phyloP scores from a whole-genome alignment of 2,113 vertebrate species.

The Myanophis thanlyinensis region DNA sequence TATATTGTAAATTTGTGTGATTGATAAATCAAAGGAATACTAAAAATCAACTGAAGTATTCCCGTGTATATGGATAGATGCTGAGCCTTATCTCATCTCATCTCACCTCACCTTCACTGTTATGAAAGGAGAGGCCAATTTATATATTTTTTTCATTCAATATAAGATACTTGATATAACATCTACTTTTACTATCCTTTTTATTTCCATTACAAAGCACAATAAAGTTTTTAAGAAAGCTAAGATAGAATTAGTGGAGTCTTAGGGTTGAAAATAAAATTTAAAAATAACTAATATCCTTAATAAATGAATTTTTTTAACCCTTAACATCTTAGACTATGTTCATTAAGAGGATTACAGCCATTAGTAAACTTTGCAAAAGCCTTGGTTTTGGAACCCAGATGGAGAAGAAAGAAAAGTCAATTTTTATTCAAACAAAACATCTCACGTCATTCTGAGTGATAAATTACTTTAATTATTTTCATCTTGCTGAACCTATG shows the following conservation, averaged over 20 bases:
- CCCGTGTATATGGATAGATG: neutral
- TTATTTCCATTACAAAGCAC: neutral
- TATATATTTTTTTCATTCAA: neutral
- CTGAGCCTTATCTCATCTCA: neutral
- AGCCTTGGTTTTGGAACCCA: conserved; percentile 32
- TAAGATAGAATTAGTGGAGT: neutral
- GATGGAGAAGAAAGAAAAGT: conserved; percentile 12
- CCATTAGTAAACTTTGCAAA: conserved; percentile 42
- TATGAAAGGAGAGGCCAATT: neutral
- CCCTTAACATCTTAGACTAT: conserved; percentile 45
- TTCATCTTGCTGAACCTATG: conserved; percentile 40
- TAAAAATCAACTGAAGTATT: neutral
- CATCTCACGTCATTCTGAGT: conserved; percentile 46
- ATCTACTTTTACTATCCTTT: neutral
- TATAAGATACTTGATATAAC: neutral
- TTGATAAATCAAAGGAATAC: neutral
- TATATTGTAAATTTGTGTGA: neutral
- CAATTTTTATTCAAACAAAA: conserved; percentile 51
- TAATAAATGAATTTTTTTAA: conserved; percentile 35
- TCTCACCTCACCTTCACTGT: neutral
- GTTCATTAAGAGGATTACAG: conserved; percentile 45
- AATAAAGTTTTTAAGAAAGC: neutral
- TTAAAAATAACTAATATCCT: conserved; percentile 24
- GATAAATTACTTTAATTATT: conserved; percentile 66
- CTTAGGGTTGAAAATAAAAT: neutral